Percentiles rank a stretch among this genome's conserved stretches.
These are phyloP conservation scores for Alcedo quadribrachys DNA, from an alignment of 2,797 vertebrate species.

Conservation along the genomic window DNA sequence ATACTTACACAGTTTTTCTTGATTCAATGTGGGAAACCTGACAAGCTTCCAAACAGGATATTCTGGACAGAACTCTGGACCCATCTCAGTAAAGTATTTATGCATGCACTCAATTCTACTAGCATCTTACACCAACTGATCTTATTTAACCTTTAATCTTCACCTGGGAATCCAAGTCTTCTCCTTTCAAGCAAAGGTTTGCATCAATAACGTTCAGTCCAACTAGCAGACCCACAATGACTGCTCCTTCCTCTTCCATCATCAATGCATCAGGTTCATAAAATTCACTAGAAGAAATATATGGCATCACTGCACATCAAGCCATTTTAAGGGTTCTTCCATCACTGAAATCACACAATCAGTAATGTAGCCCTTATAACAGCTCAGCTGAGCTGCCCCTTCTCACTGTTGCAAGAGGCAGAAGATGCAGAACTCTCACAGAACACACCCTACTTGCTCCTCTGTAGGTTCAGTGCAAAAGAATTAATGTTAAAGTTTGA, in stretches of 20 bases:
- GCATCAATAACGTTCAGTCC: slow-evolving; percentile 98
- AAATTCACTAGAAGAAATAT: slow-evolving; percentile 87
- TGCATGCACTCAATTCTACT: background rate
- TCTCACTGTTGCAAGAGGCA: background rate
- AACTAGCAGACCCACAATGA: slow-evolving; percentile 94
- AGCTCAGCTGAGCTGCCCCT: background rate
- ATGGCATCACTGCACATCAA: background rate
- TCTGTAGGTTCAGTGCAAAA: background rate
- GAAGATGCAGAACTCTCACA: background rate
- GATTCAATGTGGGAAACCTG: background rate
- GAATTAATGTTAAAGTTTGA: background rate
- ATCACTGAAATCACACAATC: background rate
- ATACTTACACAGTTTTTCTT: background rate
- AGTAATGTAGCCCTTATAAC: background rate
- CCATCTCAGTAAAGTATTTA: background rate
- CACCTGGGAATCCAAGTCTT: slow-evolving; percentile 97
- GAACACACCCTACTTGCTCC: background rate
- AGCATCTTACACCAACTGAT: background rate
- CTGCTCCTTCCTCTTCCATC: slow-evolving; percentile 93
- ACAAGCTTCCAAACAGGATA: background rate
- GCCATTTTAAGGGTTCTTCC: background rate
- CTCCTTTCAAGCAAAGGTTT: slow-evolving; percentile 98
- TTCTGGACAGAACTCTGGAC: background rate
- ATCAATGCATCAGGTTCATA: slow-evolving; percentile 92
- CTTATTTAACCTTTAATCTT: background rate